Percentiles rank a stretch among this genome's conserved stretches.
phyloP scores from a whole-genome alignment of 2,113 vertebrate species.

The Machaerirhynchus nigripectus region DNA sequence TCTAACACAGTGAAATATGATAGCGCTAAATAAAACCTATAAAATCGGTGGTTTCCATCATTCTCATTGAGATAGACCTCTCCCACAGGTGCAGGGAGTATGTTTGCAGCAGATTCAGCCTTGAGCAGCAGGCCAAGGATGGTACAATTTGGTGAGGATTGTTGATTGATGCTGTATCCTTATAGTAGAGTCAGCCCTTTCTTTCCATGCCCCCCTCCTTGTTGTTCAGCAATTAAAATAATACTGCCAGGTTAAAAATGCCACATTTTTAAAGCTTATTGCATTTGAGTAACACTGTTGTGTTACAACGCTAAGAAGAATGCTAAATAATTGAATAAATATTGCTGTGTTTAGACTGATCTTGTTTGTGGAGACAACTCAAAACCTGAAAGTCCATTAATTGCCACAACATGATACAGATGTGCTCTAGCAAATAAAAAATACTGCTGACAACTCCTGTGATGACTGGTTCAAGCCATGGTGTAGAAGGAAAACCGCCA shows the following conservation, averaged over 20 bases:
- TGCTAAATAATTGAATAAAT: not conserved
- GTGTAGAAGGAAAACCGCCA: not conserved
- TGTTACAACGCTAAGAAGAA: not conserved
- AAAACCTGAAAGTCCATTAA: not conserved
- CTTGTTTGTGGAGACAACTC: not conserved
- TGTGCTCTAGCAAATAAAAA: not conserved
- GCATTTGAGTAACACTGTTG: not conserved
- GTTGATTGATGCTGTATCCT: not conserved
- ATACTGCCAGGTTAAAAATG: not conserved
- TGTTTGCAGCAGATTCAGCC: conserved; percentile 1
- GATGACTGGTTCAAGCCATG: not conserved
- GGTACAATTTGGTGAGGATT: not conserved
- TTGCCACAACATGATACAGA: not conserved
- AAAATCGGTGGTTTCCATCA: not conserved
- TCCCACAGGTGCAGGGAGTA: not conserved
- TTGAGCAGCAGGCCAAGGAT: not conserved
- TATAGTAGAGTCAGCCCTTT: not conserved
- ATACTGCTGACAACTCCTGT: not conserved
- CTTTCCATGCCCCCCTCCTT: not conserved
- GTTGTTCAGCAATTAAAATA: not conserved
- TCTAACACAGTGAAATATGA: not conserved
- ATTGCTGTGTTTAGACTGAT: not conserved
- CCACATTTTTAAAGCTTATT: not conserved
- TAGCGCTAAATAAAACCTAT: not conserved
- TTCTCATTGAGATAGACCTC: not conserved